Evolutionary conservation across 2,113 vertebrate species (phyloP), one percentile per base, ranked within the genome.

Genomic region (Lates calcarifer): DNA sequence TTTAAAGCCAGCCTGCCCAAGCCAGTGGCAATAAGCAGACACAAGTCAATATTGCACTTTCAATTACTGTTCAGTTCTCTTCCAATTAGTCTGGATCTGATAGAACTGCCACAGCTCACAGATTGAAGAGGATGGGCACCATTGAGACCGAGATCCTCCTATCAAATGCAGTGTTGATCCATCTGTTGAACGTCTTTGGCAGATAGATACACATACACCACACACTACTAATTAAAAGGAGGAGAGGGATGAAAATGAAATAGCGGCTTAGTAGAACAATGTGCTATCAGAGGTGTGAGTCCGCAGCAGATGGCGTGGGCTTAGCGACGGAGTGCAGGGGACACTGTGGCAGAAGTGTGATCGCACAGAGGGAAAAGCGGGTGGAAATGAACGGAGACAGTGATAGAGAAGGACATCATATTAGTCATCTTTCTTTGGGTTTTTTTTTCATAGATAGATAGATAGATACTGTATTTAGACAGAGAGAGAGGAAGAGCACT

Each of bases 281-380:
- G 89, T 87, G 86, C 88, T 88, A 83, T 81, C 87, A 81, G 91
- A 92, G 91, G 87, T 91, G 91, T 84, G 81, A 88, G 83, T 68
- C 77, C 41, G 31, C 84, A 87, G 84, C 92, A 93, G 93, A 93
- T 90, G 92, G 91, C 64, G n/a, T 1, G 61, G 81, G 75, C 68
- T 80, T 63, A 70, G 63, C 61, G 78, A 82, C 12, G 6, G 72
- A 66, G 70, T 8, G 56, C 20, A 70, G 53, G 71, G 77, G 74
- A 80, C 79, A 39, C 51, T 71, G 77, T 39, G 45, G 62, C 47
- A 66, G 43, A 45, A 58, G 63, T 22, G 43, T 41, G 80, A 74
- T 5, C 41, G 24, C 45, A 39, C 68, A 35, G 64, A 79, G 56
- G 57, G 76, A 62, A 58, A 43, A 14, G 49, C 67, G 37, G 26